Conservation (phyloP, 2,797 vertebrate species). For the Hephaestus fuliginosus region DNA sequence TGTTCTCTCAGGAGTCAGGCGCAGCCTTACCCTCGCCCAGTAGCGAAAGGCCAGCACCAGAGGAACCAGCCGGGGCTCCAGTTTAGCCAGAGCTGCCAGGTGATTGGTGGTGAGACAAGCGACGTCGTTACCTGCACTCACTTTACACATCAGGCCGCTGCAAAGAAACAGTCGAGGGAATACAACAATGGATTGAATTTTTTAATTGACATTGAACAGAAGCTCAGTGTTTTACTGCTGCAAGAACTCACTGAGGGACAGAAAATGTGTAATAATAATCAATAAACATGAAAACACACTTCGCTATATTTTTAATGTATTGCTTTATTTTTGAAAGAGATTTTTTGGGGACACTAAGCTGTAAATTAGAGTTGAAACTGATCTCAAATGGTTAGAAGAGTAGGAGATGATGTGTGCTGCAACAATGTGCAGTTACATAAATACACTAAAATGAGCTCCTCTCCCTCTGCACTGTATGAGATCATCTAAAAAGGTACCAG, state of each 20-base stretch:
- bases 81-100: slow-evolving; percentile 91
- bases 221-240: not conserved
- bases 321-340: not conserved
- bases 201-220: not conserved
- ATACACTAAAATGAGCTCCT: slow-evolving; percentile 2
- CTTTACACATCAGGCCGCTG: slow-evolving; percentile 95
- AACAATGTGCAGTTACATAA: slow-evolving; percentile 10
- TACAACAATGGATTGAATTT: not conserved
- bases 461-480: not conserved
- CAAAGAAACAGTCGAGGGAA: slow-evolving; percentile 26
- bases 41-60: slow-evolving; percentile 96
- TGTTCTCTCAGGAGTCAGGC: not conserved
- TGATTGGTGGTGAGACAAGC: slow-evolving; percentile 98
- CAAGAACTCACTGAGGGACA: not conserved
- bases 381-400: not conserved
- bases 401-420: not conserved
- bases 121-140: slow-evolving; percentile 96
- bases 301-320: not conserved
- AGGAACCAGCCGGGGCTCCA: slow-evolving; percentile 93
- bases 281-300: not conserved
- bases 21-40: slow-evolving; percentile 93
- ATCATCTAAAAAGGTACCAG: not conserved
- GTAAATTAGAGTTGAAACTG: not conserved
- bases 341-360: not conserved
- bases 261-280: not conserved